These are phyloP conservation scores for Agrotis ipsilon DNA, from an alignment of 2,888 invertebrate genomes.

Conservation along the genomic window DNA sequence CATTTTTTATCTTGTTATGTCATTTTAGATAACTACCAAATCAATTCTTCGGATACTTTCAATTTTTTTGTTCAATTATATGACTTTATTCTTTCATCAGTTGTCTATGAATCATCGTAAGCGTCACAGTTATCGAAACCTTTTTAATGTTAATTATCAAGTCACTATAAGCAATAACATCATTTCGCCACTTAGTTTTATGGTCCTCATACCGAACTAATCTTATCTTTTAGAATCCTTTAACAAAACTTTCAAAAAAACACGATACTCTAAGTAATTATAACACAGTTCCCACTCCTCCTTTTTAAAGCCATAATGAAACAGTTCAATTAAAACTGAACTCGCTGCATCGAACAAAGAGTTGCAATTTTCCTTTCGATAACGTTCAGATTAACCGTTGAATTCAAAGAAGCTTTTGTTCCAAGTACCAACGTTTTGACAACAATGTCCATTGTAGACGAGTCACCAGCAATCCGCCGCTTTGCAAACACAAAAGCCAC, in stretches of 20 bases:
- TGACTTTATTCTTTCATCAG: neutral
- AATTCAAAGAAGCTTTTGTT: conserved; percentile 52
- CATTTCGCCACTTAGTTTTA: too few species aligned
- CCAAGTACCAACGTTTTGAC: conserved; percentile 42
- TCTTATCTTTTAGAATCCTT: too few species aligned
- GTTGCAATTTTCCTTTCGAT: conserved; percentile 29
- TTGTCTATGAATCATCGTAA: too few species aligned
- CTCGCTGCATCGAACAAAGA: conserved; percentile 32
- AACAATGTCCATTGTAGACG: conserved; percentile 56
- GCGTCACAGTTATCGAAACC: too few species aligned
- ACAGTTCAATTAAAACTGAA: conserved; percentile 20
- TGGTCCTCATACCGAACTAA: too few species aligned
- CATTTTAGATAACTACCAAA: too few species aligned
- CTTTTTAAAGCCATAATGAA: neutral
- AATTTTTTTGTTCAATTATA: neutral
- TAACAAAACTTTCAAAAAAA: neutral
- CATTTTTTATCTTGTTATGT: neutral
- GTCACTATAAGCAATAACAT: too few species aligned
- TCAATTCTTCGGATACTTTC: too few species aligned
- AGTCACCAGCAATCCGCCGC: conserved; percentile 35
- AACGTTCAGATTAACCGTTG: conserved; percentile 29
- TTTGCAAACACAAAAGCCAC: conserved; percentile 33
- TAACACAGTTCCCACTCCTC: neutral
- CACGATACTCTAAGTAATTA: conserved; percentile 1
- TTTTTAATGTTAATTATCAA: too few species aligned